Conservation (phyloP, 2,888 invertebrate species). For the Ormyrus thymus region DNA sequence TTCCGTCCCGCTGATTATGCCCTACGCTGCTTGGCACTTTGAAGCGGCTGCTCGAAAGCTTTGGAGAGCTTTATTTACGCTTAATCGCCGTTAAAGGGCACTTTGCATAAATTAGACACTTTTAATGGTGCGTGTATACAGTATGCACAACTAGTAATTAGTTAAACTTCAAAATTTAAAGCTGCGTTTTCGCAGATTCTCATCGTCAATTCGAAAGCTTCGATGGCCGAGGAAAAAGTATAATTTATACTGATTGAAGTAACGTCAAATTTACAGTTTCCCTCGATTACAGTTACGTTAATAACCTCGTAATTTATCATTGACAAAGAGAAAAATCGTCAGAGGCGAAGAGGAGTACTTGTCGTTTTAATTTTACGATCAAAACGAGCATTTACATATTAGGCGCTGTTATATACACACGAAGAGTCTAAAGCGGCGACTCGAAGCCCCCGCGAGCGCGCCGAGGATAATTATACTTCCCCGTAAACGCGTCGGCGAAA, state of each 20-base stretch:
- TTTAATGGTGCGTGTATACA: too few relatives aligned
- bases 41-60: too few relatives aligned
- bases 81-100: too few relatives aligned
- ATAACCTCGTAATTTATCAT: constrained; percentile 53
- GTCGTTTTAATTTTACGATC: constrained; percentile 55
- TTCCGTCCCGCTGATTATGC: not conserved
- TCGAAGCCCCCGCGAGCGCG: not conserved
- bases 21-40: not conserved
- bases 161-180: too few relatives aligned
- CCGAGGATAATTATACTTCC: constrained; percentile 23
- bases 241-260: constrained; percentile 47
- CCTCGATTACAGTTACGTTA: constrained; percentile 52
- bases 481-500: constrained; percentile 18
- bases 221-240: not conserved
- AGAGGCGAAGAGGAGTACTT: not conserved
- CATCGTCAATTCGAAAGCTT: too few relatives aligned
- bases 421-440: constrained; percentile 24
- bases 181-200: too few relatives aligned
- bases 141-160: too few relatives aligned
- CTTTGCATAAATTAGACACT: too few relatives aligned
- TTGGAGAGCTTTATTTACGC: too few relatives aligned
- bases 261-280: constrained; percentile 35
- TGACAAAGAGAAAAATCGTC: constrained; percentile 37
- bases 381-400: constrained; percentile 54
- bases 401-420: constrained; percentile 8